Base-by-base conservation (phyloP, 2,797 vertebrate species). In the Nyctibius grandis region DNA sequence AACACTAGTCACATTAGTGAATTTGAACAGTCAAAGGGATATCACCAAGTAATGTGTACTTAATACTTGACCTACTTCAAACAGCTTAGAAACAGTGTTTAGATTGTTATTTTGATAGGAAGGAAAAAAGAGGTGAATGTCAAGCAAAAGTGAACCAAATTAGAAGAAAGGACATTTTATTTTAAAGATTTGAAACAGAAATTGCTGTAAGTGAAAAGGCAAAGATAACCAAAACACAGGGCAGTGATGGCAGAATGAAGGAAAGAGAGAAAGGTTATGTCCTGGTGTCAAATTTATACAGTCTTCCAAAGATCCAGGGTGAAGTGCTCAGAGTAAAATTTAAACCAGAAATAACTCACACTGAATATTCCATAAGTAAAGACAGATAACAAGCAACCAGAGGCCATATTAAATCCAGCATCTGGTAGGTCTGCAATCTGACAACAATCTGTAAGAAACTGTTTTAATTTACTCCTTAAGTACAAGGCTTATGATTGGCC, bases 161-260 rank as follows among this genome's bases (percentile, higher is more conserved):
- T 45, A 89, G 53, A 82, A 91, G 53, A 76, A 64, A 86, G 23
- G 65, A 54, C 23, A 85, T 76, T 95, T 95, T 85, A 92, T 88
- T 95, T 83, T 57, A 86, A 64, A 95, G 53, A 78, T 63, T 87
- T 68, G 64, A 75, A 89, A 78, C 20, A 88, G 59, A 86, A 96
- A 76, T 50, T 92, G 31, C 29, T 82, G 95, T 79, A 87, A 91
- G 47, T 64, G 20, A 89, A 45, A 45, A 45, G 56, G 44, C 74
- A 85, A 72, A 88, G 67, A 73, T 17, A 85, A 79, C 9, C 31
- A 80, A 92, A 90, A 95, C 34, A 79, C 59, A 88, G 47, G 44
- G 68, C 67, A 84, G 76, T 42, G 47, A 94, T 31, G 47, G 64
- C 36, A 91, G 53, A 92, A 89, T 19, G 60, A 90, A 94, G 81